These are phyloP conservation scores for Mesocricetus auratus DNA, from an alignment of 2,113 vertebrate species.

Conservation along the genomic window DNA sequence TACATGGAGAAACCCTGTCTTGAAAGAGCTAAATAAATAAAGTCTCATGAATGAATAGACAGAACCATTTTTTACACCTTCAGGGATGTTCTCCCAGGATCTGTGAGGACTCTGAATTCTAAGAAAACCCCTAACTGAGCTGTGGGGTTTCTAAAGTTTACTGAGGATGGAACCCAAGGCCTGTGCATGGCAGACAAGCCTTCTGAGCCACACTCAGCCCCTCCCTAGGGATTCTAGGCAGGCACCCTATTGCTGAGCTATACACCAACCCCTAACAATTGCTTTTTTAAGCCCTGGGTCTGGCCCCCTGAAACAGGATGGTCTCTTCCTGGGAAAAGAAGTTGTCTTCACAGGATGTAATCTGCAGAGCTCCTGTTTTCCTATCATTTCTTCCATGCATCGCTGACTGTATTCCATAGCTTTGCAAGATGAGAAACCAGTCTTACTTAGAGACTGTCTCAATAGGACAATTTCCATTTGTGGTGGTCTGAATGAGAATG, in stretches of 20 bases:
- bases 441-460: slow-evolving; percentile 8
- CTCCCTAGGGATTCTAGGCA: neutral
- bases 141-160: neutral
- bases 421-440: neutral
- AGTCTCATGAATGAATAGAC: neutral
- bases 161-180: neutral
- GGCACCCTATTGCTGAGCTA: neutral
- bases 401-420: neutral
- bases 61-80: neutral
- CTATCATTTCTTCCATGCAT: neutral
- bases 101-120: neutral
- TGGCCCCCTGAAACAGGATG: neutral
- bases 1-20: neutral
- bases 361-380: neutral
- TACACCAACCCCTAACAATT: neutral
- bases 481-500: neutral
- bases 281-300: neutral
- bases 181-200: neutral
- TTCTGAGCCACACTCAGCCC: neutral
- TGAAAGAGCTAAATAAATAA: neutral
- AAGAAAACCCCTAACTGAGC: neutral
- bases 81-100: neutral
- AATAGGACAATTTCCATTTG: neutral
- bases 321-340: neutral
- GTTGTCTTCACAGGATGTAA: neutral